These are phyloP conservation scores for Himalopsyche kuldschensis DNA, from an alignment of 2,888 invertebrate genomes.

Conservation along the genomic window DNA sequence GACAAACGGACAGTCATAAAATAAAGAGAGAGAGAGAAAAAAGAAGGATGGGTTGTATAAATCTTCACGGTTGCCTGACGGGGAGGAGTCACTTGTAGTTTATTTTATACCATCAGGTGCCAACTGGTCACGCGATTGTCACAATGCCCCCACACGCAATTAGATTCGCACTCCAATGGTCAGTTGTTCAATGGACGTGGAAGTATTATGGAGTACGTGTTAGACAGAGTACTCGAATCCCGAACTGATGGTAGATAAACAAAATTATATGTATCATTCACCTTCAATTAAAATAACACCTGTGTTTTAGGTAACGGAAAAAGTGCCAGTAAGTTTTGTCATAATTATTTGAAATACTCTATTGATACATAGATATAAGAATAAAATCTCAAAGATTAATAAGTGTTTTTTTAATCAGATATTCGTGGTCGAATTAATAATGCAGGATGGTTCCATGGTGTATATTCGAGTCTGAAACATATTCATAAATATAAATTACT, in stretches of 20 bases:
- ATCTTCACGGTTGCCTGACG: not conserved
- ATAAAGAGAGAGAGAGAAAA: not conserved
- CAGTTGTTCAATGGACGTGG: not conserved
- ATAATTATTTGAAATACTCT: no score
- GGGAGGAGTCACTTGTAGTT: not conserved
- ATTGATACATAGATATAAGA: no score
- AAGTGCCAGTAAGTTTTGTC: no score
- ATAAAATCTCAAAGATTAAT: no score
- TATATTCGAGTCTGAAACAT: no score
- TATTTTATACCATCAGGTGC: not conserved
- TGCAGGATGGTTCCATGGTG: no score
- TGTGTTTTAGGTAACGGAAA: not conserved
- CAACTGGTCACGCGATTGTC: not conserved
- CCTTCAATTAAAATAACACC: not conserved
- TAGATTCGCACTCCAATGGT: not conserved
- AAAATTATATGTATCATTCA: not conserved
- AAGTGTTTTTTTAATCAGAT: no score
- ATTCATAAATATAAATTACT: no score
- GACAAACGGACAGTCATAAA: not conserved
- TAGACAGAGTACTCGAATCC: not conserved
- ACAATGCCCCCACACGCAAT: not conserved
- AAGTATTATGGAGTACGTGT: not conserved
- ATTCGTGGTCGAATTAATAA: no score
- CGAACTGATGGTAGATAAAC: not conserved
- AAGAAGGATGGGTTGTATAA: not conserved